These are phyloP conservation scores for Druceiella hillmani DNA, from an alignment of 2,888 invertebrate species.

Conservation along the genomic window DNA sequence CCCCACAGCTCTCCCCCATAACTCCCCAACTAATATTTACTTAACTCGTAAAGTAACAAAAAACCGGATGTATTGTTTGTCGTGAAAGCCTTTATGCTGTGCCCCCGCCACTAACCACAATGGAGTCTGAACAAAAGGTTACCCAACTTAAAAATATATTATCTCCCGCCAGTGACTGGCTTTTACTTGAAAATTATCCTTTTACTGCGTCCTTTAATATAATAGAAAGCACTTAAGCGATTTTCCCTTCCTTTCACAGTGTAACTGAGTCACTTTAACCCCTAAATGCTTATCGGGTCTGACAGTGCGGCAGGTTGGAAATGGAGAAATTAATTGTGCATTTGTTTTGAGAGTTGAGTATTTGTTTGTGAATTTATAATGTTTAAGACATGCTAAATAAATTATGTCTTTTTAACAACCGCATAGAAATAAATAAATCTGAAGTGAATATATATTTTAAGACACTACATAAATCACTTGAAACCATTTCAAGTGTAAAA, in stretches of 20 bases:
- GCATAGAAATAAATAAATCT: no score
- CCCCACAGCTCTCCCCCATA: no score
- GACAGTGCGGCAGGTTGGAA: no score
- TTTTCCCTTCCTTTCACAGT: slow-evolving; percentile 54
- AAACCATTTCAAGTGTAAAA: no score
- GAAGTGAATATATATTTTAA: no score
- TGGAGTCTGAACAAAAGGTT: slow-evolving; percentile 42
- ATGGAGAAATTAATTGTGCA: no score
- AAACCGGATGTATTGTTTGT: slow-evolving; percentile 55
- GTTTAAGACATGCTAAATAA: no score
- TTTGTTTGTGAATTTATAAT: no score
- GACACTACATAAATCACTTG: no score
- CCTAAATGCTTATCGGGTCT: slow-evolving; percentile 43
- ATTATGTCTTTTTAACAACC: no score
- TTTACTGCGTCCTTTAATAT: slow-evolving; percentile 53
- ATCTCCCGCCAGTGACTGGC: slow-evolving; percentile 26
- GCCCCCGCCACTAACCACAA: slow-evolving; percentile 40
- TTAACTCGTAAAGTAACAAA: slow-evolving; percentile 48
- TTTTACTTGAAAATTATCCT: slow-evolving; percentile 48
- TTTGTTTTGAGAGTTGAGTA: no score
- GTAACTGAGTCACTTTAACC: slow-evolving; percentile 49
- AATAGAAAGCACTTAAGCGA: slow-evolving; percentile 55
- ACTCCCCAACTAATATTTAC: slow-evolving; percentile 54
- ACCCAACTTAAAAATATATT: slow-evolving; percentile 52
- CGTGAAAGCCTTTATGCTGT: slow-evolving; percentile 51